Base-by-base conservation (phyloP, 2,113 vertebrate species). In the Garra rufa region DNA sequence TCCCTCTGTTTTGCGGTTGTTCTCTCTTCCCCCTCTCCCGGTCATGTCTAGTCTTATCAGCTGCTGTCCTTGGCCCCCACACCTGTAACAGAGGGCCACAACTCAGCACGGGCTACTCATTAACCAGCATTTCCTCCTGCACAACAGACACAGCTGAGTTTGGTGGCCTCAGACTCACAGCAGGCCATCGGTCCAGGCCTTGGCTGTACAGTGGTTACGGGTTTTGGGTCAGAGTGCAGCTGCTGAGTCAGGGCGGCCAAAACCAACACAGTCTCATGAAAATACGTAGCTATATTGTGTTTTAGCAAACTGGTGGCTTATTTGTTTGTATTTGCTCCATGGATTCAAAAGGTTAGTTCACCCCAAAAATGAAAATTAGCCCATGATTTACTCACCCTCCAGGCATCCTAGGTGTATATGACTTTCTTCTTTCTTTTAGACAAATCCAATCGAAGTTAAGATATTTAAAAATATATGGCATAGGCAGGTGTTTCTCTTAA, bases 71-170 rank as follows among this genome's bases (percentile, higher is more conserved):
- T 89, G 89, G 89, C 90, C 87, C 85, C 76, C 85, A 89, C 90
- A 90, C 90, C 87, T 91, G 90, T 88, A 86, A 81, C 86, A 75
- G 82, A 81, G 87, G 76, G 80, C 86, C 81, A 65, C 73, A 81
- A 46, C 69, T 48, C 85, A 84, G 48, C 46, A 28, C 67, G 38
- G 50, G 81, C 75, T 89, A 89, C 77, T 90, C 69, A 90, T 90
- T 91, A 91, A 91, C 90, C 85, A 89, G 75, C 5, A 88, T 87
- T 90, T 91, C 87, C 89, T 91, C 88, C 88, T 83, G 87, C 82
- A 82, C 87, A 76, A 74, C 74, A 85, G 65, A 83, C 75, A 75
- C 63, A 71, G 57, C 67, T 82, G 59, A 50, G 52, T 41, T 17
- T 41, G 65, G 24, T 74, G 26, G 69, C 38, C 63, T 48, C 61